Base-by-base conservation (phyloP, 2,888 invertebrate species). In the Orchesellides sinensis region DNA sequence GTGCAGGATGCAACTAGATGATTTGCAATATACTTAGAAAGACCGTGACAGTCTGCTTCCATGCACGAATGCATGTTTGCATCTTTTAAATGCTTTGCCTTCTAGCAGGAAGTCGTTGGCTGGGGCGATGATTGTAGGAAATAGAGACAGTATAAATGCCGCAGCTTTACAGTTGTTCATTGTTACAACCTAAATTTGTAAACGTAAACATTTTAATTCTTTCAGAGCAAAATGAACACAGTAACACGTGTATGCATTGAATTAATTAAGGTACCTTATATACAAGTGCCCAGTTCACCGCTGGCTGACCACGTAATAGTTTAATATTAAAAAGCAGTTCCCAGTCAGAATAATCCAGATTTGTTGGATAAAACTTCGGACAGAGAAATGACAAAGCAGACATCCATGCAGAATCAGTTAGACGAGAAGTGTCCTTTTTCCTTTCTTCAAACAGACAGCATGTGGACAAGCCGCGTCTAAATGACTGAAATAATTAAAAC, bases 1-100 rank as follows among this genome's bases (percentile, higher is more conserved):
- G 83, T 77, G 56, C 85, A 87, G 2, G 87, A 79, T 8, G 86
- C 78, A 3, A 79, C 86, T 66, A 85, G 83, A 63, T 88, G 87
- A 81, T 88, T 87, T 5, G 87, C 83, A 27, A 88, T 73, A 10
- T 85, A 82, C 70, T 87, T 87, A 4, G 87, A 84, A 14, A 88
- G 80, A 12, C 87, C 87, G 54, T 88, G 88, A 63, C 88, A 88
- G 56, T 86, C 77, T 3, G 84, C 19, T 23, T 85, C 85, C 84
- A 87, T 87, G 52, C 88, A 88, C 3, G 87, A 84, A 0, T 86
- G 84, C 40, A 59, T 86, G 74, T 56, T 85, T 85, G 66, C 88
- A 88, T 29, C 85, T 40, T 49, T 85, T 80, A 70, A 87, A 88
- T 8, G 83, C 85, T 77, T 87, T 86, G 6, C 88, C 88, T 83